Base-by-base conservation (phyloP, 1,140 invertebrate genomes). In the Andrena cerasifolii region DNA sequence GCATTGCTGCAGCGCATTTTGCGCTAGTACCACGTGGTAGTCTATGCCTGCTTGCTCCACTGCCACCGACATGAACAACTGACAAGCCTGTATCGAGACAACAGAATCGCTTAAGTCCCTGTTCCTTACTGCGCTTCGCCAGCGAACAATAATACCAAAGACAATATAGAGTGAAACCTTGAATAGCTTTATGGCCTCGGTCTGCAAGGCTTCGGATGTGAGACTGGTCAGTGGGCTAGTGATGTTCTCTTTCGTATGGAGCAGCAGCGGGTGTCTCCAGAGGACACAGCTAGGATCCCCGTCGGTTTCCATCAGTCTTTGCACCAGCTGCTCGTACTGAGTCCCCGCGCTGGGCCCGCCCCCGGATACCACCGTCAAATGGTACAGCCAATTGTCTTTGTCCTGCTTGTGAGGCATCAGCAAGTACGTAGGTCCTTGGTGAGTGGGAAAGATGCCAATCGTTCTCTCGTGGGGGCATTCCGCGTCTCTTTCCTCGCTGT, bases 21-120 rank as follows among this genome's bases (percentile, higher is more conserved):
- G 98, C 28, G 98, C 98, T 77, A 99, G 93, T 59, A 97, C 97
- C 84, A 99, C 98, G 89, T 99, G 98, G 91, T 98, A 98, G 93
- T 99, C 98, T 86, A 99, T 98, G 84, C 97, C 97, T 47, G 97
- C 97, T 85, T 98, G 97, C 92, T 99, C 98, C 77, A 99, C 96
- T 21, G 96, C 95, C 79, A 98, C 98, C 21, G 97, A 98, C 94
- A 98, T 98, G 92, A 99, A 99, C 83, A 99, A 94, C 90, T 98
- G 97, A 84, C 97, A 96, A 90, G 97, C 97, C 97, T 98, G 92
- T 67, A 49, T 49, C 47, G 91, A 24, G 71, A 78, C 1, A 68
- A 51, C 80, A 68, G n/a, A 16, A 14, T 71, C 5, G 1, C 3
- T 36, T 54, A 36, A 21, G 1, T n/a, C 0, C n/a, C 3, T 7